phyloP scores from a whole-genome alignment of 2,888 invertebrate genomes.

The Anticlea derivata region DNA sequence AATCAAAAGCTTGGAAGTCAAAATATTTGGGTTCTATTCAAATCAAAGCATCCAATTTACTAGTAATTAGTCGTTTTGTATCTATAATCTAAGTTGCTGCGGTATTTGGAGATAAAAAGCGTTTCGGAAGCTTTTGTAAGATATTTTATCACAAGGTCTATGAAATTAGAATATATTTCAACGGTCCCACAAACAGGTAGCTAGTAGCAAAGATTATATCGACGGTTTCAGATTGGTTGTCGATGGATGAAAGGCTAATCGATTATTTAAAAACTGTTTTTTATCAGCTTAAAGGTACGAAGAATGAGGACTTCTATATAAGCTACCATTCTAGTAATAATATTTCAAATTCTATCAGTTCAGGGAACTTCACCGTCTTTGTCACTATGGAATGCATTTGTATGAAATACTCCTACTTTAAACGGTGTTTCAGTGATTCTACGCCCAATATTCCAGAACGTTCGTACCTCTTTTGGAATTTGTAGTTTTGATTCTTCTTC shows the following conservation, averaged over 20 bases:
- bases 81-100: background rate
- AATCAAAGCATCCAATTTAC: background rate
- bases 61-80: conserved; percentile 8
- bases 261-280: background rate
- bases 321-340: too few relatives aligned
- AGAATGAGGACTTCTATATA: too few relatives aligned
- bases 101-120: conserved; percentile 1
- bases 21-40: background rate
- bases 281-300: conserved; percentile 1
- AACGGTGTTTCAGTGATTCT: too few relatives aligned
- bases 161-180: conserved; percentile 20
- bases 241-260: background rate
- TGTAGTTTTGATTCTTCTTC: too few relatives aligned
- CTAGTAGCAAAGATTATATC: conserved; percentile 23
- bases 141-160: conserved; percentile 16
- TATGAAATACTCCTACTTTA: too few relatives aligned
- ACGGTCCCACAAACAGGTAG: conserved; percentile 19
- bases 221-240: conserved; percentile 3
- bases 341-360: too few relatives aligned
- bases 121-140: conserved; percentile 7
- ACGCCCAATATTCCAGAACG: too few relatives aligned
- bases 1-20: background rate
- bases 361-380: too few relatives aligned
- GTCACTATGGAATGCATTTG: too few relatives aligned
- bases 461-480: too few relatives aligned